A percentile compares a stretch with the other conserved stretches of the same genome.
Evolutionary conservation across 1,140 invertebrate species (phyloP).

Genomic region (Lanistes nyassanus): DNA sequence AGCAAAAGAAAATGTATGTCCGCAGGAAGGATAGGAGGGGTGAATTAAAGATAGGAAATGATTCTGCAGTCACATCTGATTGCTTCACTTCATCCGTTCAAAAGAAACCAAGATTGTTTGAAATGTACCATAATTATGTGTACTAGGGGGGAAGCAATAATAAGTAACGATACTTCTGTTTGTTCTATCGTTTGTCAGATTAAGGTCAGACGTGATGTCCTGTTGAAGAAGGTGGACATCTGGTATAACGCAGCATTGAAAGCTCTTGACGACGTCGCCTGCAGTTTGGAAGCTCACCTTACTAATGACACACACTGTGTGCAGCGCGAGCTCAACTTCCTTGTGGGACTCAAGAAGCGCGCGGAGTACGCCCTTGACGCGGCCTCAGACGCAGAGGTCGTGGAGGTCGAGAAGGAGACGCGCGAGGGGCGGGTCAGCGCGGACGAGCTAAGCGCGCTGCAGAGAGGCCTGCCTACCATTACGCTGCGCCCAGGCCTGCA

Average conservation of each 20-base stretch:
- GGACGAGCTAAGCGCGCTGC: neutral
- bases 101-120: no score
- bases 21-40: no score
- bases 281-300: neutral
- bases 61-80: no score
- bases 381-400: constrained; percentile 5
- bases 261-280: neutral
- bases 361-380: neutral
- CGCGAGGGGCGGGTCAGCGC: constrained; percentile 6
- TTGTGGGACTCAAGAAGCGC: neutral
- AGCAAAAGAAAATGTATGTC: no score
- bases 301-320: neutral
- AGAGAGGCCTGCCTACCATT: neutral
- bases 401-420: constrained; percentile 14
- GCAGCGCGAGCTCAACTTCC: constrained; percentile 10
- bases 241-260: neutral
- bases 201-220: constrained; percentile 4
- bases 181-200: constrained; percentile 9
- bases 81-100: no score
- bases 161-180: no score
- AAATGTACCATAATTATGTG: no score
- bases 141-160: no score
- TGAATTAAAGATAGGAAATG: no score
- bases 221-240: neutral
- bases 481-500: constrained; percentile 12